Base-by-base conservation (phyloP, 1,140 invertebrate genomes). In the Halictus rubicundus region DNA sequence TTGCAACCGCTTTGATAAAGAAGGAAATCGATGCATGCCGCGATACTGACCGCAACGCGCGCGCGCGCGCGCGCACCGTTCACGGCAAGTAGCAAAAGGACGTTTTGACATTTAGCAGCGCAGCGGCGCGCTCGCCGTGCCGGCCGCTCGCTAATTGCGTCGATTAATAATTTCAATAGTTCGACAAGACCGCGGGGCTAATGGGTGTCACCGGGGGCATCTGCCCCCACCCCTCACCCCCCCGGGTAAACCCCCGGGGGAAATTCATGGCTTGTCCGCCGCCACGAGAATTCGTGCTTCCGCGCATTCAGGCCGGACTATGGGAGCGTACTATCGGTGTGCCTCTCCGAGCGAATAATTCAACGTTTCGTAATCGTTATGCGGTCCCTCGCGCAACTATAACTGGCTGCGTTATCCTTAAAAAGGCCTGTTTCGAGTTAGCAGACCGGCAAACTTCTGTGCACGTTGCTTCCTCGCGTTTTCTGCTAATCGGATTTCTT, bases 81-180 rank as follows among this genome's bases (percentile, higher is more conserved):
- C 49, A 21, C 49, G 16, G 49, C 16, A 21, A 16, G 14, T 6
- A 52, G 49, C 16, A 2, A n/a, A 52, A 16, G 68, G 68, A 68
- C 78, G 52, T 71, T 78, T 68, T 78, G 75, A 82, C 75, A 72
- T 82, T 79, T 74, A 70, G 39, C 42, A 27, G n/a, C 21, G 39
- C 42, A 23, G n/a, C 14, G 8, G 42, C 52, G 32, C 52, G 21
- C 6, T 57, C n/a, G 8, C 19, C 27, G 27, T 2, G 42, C 32
- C 19, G 16, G 49, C 69, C 8, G 61, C 49, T 57, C 9, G 71
- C 85, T 89, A 90, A 89, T 90, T 86, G 88, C 81, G 61, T 84
- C 87, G 87, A 90, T 90, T 87, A 88, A 88, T 88, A 89, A 88
- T 88, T 84, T 80, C 59, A 83, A 78, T 81, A 68, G 63, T 66